Base-by-base conservation (phyloP, 2,797 vertebrate species). In the Pseudochirops cupreus region DNA sequence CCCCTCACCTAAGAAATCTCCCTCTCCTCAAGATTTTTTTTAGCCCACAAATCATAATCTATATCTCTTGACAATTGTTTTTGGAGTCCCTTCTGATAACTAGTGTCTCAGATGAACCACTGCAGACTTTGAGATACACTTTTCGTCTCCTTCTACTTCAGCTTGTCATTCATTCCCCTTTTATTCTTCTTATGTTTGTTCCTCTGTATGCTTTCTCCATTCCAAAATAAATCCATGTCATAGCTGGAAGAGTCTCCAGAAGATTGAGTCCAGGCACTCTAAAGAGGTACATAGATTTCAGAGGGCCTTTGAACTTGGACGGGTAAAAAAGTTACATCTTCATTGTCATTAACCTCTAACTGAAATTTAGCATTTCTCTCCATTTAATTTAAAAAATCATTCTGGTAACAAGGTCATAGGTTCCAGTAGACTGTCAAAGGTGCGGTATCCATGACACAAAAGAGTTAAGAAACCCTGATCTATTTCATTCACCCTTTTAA, bases 131-230 rank as follows among this genome's bases (percentile, higher is more conserved):
- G 62, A 21, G 90, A 91, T 39, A 74, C 24, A 46, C 18, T 50
- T 33, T 29, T 3, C 50, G 14, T 50, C 29, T 94, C 94, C 92
- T 50, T 54, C 87, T 67, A 39, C 93, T 95, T 94, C 21, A 91
- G 87, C 33, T 67, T 96, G 56, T 58, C 74, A 52, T 24, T 59
- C 91, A 62, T 56, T 93, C 33, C 62, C 62, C 62, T 67, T 58
- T 58, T 9, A 29, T 58, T 58, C 28, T 58, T 58, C 57, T 2
- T 10, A 18, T 4, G 13, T 6, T 67, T 67, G 59, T 67, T 67
- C 59, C 13, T 67, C 33, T 67, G 0, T 67, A 4, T 67, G 33
- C 4, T 67, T 33, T 67, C 0, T 67, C 14, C 14, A 67, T 67
- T 67, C 33, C 33, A 67, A 67, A 67, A 67, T n/a, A n/a, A 67